Conservation (phyloP, 2,113 vertebrate genomes). For the Anseranas semipalmata region DNA sequence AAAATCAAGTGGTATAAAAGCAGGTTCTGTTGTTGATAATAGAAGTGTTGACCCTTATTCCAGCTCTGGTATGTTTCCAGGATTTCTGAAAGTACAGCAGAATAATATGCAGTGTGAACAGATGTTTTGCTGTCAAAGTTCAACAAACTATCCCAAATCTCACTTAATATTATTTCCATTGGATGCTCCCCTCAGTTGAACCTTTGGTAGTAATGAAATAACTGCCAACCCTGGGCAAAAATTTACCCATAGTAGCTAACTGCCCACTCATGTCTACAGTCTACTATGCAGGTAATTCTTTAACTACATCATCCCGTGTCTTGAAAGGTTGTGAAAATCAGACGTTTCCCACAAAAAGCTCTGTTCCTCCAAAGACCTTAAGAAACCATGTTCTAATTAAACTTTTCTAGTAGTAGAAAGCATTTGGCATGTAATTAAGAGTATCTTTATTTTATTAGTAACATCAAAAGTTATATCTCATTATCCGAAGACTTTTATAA, state of each 20-base stretch:
- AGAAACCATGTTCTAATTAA: neutral
- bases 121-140: neutral
- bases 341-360: neutral
- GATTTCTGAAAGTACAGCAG: neutral
- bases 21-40: neutral
- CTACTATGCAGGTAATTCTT: neutral
- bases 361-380: neutral
- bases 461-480: neutral
- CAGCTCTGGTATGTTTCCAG: neutral
- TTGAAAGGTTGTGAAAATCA: neutral
- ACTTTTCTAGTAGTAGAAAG: neutral
- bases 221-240: neutral
- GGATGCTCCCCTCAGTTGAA: neutral
- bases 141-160: neutral
- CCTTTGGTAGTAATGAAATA: neutral
- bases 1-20: neutral
- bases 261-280: neutral
- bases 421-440: neutral
- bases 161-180: neutral
- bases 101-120: neutral
- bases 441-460: neutral
- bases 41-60: neutral
- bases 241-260: neutral
- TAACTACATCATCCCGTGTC: neutral
- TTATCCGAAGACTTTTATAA: neutral